Evolutionary conservation across 2,113 vertebrate genomes (phyloP).

Genomic region (Prolemur simus): DNA sequence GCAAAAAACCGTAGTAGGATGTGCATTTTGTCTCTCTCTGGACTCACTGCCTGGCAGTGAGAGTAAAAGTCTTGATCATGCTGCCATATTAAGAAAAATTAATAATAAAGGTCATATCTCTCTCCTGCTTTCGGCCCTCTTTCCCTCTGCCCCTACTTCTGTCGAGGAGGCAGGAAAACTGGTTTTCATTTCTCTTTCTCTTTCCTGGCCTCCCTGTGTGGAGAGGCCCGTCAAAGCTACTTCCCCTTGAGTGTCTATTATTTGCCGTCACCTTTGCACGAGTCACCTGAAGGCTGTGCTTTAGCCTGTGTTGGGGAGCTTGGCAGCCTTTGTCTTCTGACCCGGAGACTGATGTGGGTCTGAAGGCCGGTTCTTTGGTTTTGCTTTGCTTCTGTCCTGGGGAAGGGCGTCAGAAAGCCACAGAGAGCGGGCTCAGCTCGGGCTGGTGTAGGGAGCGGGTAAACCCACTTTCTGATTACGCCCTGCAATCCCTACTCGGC

Average conservation of each 20-base stretch:
- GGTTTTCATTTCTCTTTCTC: background rate
- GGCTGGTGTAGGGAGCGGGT: accelerated
- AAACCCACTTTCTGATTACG: background rate
- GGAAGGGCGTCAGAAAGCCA: background rate
- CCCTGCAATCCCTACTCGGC: accelerated
- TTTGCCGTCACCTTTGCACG: background rate
- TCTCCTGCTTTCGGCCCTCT: background rate
- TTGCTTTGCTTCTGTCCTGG: background rate
- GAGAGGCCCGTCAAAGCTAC: background rate
- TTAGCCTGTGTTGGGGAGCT: background rate
- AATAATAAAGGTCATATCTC: background rate
- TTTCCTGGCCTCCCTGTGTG: background rate
- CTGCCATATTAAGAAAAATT: background rate
- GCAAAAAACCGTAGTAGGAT: background rate
- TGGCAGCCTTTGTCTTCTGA: background rate
- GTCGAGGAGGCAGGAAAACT: background rate
- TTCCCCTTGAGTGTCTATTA: background rate
- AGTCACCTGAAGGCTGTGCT: background rate
- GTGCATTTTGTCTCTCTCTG: background rate
- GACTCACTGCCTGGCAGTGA: background rate
- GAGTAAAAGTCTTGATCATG: background rate
- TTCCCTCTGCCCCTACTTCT: background rate
- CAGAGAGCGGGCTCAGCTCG: too few relatives aligned
- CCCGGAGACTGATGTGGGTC: background rate
- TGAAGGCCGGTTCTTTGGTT: background rate